Evolutionary conservation across 2,113 vertebrate genomes (phyloP), one percentile per base, ranked within the genome.

Genomic region (Menura novaehollandiae): DNA sequence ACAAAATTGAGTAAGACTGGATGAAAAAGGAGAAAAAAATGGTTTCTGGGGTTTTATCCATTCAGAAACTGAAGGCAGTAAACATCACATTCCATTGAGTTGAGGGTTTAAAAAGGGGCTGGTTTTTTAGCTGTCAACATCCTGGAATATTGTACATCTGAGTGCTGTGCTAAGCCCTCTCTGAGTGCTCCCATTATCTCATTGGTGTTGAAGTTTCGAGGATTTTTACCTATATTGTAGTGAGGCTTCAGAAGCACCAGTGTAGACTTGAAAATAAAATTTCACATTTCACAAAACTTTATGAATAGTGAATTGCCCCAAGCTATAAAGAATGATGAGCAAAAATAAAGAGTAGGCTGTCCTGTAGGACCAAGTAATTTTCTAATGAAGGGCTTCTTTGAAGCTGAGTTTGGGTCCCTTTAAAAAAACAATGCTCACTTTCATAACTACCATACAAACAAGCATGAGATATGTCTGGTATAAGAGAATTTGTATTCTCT

Each of bases 401-500:
- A 24, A 41, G 35, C 16, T 18, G 28, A 47, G 15, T 37, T 84
- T 9, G 22, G 30, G 16, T 84, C 18, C n/a, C 41, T 87, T 87
- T 56, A 73, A 52, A 88, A 72, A 74, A 71, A 33, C 43, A 59
- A 13, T 22, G 11, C 7, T 37, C 58, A 30, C 52, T 55, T 90
- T 87, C 28, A 1, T 49, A 86, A 41, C 33, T 90, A 44, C 89
- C 88, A 51, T 12, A 85, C n/a, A 97, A 95, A 73, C 46, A 84
- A 43, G 24, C 0, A 5, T 30, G 59, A 85, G 49, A 55, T 33
- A 15, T 21, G 84, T 62, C 53, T 95, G 60, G 76, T 85, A 60
- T 73, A 51, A 93, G 60, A 95, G 83, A 56, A 89, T 94, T 84
- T 91, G 56, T 91, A 87, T 91, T 97, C 83, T 87, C 24, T 89